phyloP scores from a whole-genome alignment of 1,140 invertebrate species.

The Sipha flava region DNA sequence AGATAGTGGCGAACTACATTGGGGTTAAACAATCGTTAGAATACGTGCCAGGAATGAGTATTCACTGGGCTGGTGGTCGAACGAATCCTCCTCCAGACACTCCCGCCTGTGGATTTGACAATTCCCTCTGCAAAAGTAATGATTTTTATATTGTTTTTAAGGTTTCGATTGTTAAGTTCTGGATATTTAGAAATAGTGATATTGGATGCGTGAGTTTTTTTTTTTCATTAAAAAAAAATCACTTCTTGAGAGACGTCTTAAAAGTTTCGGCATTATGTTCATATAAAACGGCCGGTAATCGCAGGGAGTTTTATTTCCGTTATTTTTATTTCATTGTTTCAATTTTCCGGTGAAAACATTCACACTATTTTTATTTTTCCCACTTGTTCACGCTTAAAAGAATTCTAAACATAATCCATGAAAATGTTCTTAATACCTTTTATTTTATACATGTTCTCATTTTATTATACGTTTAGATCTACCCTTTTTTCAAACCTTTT shows the following conservation, averaged over 20 bases:
- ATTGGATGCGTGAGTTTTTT: not conserved
- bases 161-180: not conserved
- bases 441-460: not conserved
- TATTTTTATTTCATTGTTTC: not conserved
- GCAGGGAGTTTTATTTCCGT: not conserved
- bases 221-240: not conserved
- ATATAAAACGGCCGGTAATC: too few relatives aligned
- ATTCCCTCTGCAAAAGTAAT: constrained; percentile 63
- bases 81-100: constrained; percentile 67
- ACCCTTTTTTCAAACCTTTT: not conserved
- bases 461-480: not conserved
- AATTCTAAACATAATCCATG: not conserved
- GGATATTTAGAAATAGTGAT: too few relatives aligned
- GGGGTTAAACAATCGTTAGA: constrained; percentile 63
- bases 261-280: not conserved
- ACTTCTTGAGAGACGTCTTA: not conserved
- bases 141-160: not conserved
- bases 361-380: not conserved
- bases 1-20: constrained; percentile 81
- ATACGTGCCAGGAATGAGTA: constrained; percentile 58
- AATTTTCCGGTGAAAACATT: not conserved
- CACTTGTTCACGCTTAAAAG: not conserved
- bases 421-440: not conserved
- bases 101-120: constrained; percentile 86
- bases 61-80: constrained; percentile 79